phyloP scores from a whole-genome alignment of 2,113 vertebrate species.

The Ptyas mucosa region DNA sequence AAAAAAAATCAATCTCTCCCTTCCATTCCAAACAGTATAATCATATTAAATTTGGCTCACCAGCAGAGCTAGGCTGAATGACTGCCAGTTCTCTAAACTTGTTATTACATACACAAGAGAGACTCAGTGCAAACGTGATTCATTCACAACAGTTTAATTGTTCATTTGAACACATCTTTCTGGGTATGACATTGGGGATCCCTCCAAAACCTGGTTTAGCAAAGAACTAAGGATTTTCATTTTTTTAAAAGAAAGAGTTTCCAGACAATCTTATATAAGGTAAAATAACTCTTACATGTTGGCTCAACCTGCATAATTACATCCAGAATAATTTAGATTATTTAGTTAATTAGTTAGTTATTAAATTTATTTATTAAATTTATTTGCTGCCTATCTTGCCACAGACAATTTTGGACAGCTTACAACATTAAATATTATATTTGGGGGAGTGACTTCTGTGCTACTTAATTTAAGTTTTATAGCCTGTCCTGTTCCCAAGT shows the following conservation, averaged over 20 bases:
- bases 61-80: neutral
- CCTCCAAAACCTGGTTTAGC: slow-evolving; percentile 31
- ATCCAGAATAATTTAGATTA: slow-evolving; percentile 16
- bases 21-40: slow-evolving; percentile 21
- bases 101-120: slow-evolving; percentile 35
- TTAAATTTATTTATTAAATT: neutral
- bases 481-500: neutral
- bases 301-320: slow-evolving; percentile 21
- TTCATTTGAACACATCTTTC: slow-evolving; percentile 36
- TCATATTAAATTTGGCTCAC: slow-evolving; percentile 36
- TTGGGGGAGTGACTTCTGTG: neutral
- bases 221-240: slow-evolving; percentile 36
- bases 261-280: slow-evolving; percentile 19
- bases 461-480: neutral
- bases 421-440: neutral
- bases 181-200: neutral
- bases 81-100: slow-evolving; percentile 29
- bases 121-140: slow-evolving; percentile 18
- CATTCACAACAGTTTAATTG: slow-evolving; percentile 43
- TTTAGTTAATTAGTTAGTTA: neutral
- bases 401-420: neutral
- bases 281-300: slow-evolving; percentile 16
- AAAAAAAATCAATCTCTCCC: neutral
- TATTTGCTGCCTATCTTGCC: neutral
- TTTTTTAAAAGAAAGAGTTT: neutral